Percentiles rank a stretch among this genome's conserved stretches.
Conservation (phyloP, 2,797 vertebrate genomes). For the Gymnoscopelus microlampas region DNA sequence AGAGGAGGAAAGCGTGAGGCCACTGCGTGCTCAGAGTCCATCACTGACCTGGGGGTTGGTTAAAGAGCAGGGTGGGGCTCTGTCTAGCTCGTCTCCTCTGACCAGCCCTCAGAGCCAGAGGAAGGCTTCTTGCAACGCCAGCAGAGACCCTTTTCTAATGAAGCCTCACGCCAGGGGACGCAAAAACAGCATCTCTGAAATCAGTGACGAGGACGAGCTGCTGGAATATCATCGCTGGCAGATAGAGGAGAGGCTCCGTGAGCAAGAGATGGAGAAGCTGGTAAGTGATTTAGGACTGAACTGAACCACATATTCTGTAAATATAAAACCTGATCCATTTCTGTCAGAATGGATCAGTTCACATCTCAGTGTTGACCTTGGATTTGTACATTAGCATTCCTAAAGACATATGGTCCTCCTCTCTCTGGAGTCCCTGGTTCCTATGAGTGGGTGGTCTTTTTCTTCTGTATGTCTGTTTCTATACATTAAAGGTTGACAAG, state of each 20-base stretch:
- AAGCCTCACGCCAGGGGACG: conserved; percentile 82
- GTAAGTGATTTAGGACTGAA: conserved; percentile 76
- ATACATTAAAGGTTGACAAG: background rate
- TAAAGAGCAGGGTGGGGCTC: conserved; percentile 63
- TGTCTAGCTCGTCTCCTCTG: conserved; percentile 78
- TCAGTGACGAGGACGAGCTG: conserved; percentile 91
- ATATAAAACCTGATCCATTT: too few species aligned
- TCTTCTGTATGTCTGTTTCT: conserved; percentile 26
- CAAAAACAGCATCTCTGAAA: conserved; percentile 96
- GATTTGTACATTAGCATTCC: background rate
- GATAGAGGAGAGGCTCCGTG: conserved; percentile 91
- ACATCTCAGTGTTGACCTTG: conserved; percentile 4
- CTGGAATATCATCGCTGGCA: conserved; percentile 95
- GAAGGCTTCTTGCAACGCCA: conserved; percentile 69
- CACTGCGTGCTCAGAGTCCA: conserved; percentile 77
- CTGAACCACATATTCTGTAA: too few species aligned
- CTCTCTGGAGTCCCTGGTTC: background rate
- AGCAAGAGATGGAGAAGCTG: conserved; percentile 97
- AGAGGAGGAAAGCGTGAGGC: conserved; percentile 61
- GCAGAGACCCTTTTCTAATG: conserved; percentile 47
- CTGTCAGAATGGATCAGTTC: background rate
- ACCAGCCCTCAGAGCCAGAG: conserved; percentile 84
- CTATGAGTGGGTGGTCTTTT: background rate
- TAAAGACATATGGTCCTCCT: conserved; percentile 5
- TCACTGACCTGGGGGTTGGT: conserved; percentile 72